phyloP scores from a whole-genome alignment of 1,140 invertebrate species.

The Drosophila nasuta region DNA sequence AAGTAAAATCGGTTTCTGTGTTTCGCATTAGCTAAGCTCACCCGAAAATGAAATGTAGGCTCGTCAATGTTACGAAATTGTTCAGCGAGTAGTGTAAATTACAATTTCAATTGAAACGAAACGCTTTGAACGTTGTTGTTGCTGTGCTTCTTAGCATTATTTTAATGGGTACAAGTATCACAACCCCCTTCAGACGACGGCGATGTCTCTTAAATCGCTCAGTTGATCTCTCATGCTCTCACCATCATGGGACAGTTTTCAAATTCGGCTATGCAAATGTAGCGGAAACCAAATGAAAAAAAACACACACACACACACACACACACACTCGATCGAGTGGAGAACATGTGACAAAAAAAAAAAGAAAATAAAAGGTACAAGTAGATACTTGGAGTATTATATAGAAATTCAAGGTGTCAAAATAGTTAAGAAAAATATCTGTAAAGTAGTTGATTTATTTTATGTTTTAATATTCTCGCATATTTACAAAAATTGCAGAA shows the following conservation, averaged over 20 bases:
- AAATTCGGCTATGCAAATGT: conserved; percentile 73
- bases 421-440: too few species aligned
- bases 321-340: conserved; percentile 41
- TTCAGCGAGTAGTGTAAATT: conserved; percentile 35
- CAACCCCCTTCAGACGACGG: not conserved
- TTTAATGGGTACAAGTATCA: conserved; percentile 26
- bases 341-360: not conserved
- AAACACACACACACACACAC: conserved; percentile 29
- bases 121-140: conserved; percentile 13
- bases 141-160: conserved; percentile 32
- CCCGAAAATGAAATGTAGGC: not conserved
- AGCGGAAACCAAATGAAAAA: conserved; percentile 70
- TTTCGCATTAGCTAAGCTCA: too few species aligned
- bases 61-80: conserved; percentile 16
- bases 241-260: conserved; percentile 5
- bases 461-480: too few species aligned
- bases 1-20: too few species aligned
- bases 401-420: too few species aligned
- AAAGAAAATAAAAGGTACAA: conserved; percentile 24
- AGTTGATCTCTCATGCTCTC: conserved; percentile 6
- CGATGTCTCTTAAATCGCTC: conserved; percentile 25
- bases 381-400: conserved; percentile 2
- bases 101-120: conserved; percentile 45
- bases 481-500: too few species aligned
- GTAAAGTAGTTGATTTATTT: too few species aligned